Conservation (phyloP, 2,113 vertebrate genomes). For the Paralichthys olivaceus region DNA sequence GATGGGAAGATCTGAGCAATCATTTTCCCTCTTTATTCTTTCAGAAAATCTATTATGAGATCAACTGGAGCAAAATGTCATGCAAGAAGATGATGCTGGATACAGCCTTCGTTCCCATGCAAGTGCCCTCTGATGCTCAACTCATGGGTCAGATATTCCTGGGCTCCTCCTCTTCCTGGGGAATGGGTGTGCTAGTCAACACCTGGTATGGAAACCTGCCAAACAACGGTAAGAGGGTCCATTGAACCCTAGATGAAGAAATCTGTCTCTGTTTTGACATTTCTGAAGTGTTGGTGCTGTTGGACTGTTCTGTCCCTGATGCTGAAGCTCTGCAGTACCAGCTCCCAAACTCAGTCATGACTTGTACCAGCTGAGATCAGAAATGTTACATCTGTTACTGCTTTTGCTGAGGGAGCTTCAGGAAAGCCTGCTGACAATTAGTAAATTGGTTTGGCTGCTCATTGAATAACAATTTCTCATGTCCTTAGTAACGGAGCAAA, state of each 20-base stretch:
- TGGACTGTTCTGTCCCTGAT: too few relatives aligned
- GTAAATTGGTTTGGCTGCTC: too few relatives aligned
- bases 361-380: too few relatives aligned
- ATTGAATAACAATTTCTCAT: too few relatives aligned
- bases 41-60: slow-evolving; percentile 58
- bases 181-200: slow-evolving; percentile 64
- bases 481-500: too few relatives aligned
- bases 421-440: too few relatives aligned
- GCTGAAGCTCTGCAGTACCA: too few relatives aligned
- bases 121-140: slow-evolving; percentile 43
- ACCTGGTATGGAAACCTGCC: slow-evolving; percentile 52
- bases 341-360: too few relatives aligned
- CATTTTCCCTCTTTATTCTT: neutral
- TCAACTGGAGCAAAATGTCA: slow-evolving; percentile 37
- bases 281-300: neutral
- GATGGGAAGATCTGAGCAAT: neutral
- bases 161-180: slow-evolving; percentile 63
- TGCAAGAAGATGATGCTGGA: slow-evolving; percentile 54
- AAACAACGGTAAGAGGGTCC: slow-evolving; percentile 31
- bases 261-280: neutral
- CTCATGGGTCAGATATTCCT: slow-evolving; percentile 39
- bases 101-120: slow-evolving; percentile 41
- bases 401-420: too few relatives aligned
- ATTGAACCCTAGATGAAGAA: neutral
- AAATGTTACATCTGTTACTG: too few relatives aligned